Base-by-base conservation (phyloP, 2,797 vertebrate species). In the Euthynnus affinis region DNA sequence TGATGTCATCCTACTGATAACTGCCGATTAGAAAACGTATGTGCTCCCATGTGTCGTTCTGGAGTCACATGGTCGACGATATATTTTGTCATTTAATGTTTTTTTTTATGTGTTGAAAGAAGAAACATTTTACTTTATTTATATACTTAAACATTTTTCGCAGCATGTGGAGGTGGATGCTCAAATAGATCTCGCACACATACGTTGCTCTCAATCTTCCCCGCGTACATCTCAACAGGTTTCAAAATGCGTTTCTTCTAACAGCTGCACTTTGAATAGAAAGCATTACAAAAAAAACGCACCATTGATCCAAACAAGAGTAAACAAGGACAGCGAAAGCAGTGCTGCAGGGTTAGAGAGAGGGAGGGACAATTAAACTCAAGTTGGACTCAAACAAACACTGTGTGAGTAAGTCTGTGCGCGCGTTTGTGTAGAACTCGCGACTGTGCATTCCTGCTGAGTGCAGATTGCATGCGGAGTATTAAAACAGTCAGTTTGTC, bases 241-340 rank as follows among this genome's bases (percentile, higher is more conserved):
- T 14, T 46, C 14, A 25, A 25, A 22, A 42, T 22, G 13, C 13
- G 6, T 67, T 23, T 32, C 32, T 20, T 68, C 34, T 23, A 68
- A 60, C 56, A 60, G 23, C 53, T 51, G 62, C 27, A 17, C 62
- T 75, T 67, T 42, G 27, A 52, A 32, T 15, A 27, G 12, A 55
- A 58, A 66, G 34, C 55, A 51, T 51, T 44, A 32, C 9, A 25
- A 42, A 25, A 75, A 42, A 25, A 75, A 42, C 4, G 1, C 15
- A 3, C 5, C 18, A 18, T 8, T 12, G 1, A 22, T 27, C 70
- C 9, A 9, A 48, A 49, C 14, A 22, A 48, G 14, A 34, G 60
- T 27, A 23, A 48, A 37, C 40, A 63, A 55, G 29, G 15, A 42
- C 40, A 14, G 53, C 51, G 62, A 40, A 51, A 49, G 60, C 40